phyloP scores from a whole-genome alignment of 2,113 vertebrate species.

The Dicaeum eximium region DNA sequence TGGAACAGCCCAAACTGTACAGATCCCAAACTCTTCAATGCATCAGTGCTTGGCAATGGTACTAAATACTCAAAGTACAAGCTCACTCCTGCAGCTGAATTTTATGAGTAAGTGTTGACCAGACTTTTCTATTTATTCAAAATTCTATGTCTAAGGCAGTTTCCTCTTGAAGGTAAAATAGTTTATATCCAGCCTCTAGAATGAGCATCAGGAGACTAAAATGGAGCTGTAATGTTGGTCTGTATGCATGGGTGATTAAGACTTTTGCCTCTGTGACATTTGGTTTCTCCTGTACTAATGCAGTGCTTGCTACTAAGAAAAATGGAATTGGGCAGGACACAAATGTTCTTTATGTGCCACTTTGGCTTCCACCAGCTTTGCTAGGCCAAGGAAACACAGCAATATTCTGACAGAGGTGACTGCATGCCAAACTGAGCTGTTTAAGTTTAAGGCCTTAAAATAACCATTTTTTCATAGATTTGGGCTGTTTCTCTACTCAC shows the following conservation, averaged over 20 bases:
- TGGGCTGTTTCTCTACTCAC: neutral
- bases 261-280: neutral
- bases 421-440: neutral
- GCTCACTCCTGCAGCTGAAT: slow-evolving; percentile 93
- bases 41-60: slow-evolving; percentile 78
- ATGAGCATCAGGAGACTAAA: neutral
- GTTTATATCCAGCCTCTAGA: neutral
- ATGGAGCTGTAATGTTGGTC: neutral
- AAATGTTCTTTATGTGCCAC: neutral
- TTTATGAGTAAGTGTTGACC: slow-evolving; percentile 89
- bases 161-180: neutral
- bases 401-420: neutral
- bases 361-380: neutral
- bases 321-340: neutral
- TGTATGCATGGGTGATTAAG: neutral
- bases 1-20: slow-evolving; percentile 97
- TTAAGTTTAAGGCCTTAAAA: neutral
- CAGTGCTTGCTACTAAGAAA: neutral
- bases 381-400: neutral
- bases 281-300: neutral
- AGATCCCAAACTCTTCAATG: slow-evolving; percentile 79
- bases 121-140: neutral
- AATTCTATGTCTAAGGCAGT: neutral
- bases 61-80: slow-evolving; percentile 92
- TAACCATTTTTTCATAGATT: neutral